Percentiles rank a stretch among this genome's conserved stretches.
Conservation (phyloP, 1,140 invertebrate genomes). For the Helicorthomorpha holstii region DNA sequence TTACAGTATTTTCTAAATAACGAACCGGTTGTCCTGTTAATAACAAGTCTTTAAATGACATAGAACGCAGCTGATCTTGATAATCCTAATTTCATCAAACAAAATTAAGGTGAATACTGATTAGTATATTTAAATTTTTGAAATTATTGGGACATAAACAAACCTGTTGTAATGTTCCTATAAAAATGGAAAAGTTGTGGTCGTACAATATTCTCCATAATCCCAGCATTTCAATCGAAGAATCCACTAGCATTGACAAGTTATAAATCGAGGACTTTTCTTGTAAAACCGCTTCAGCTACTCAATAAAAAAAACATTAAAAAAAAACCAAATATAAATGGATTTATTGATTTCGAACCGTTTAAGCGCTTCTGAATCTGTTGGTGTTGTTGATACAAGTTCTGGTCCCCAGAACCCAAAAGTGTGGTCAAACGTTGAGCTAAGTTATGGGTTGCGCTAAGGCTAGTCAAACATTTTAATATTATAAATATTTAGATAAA, state of each 20-base stretch:
- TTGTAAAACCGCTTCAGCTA: conserved; percentile 13
- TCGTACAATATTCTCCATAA: conserved; percentile 87
- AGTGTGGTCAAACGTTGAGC: neutral
- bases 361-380: neutral
- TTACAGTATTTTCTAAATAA: neutral
- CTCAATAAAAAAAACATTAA: neutral
- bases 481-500: neutral
- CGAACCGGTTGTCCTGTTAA: neutral
- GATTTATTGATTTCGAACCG: neutral
- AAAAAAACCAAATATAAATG: neutral
- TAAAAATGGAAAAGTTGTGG: conserved; percentile 79
- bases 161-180: conserved; percentile 31
- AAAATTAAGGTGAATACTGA: neutral
- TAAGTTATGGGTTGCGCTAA: neutral
- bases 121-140: too few relatives aligned
- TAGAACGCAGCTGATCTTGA: conserved; percentile 38
- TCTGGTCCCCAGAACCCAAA: neutral
- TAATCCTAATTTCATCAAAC: conserved; percentile 31
- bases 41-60: conserved; percentile 32
- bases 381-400: neutral
- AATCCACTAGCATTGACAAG: conserved; percentile 54
- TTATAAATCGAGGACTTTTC: neutral
- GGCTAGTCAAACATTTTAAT: neutral
- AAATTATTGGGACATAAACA: conserved; percentile 30
- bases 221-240: conserved; percentile 73